Conservation (phyloP, 2,113 vertebrate genomes). For the Potamarius usumacintae region DNA sequence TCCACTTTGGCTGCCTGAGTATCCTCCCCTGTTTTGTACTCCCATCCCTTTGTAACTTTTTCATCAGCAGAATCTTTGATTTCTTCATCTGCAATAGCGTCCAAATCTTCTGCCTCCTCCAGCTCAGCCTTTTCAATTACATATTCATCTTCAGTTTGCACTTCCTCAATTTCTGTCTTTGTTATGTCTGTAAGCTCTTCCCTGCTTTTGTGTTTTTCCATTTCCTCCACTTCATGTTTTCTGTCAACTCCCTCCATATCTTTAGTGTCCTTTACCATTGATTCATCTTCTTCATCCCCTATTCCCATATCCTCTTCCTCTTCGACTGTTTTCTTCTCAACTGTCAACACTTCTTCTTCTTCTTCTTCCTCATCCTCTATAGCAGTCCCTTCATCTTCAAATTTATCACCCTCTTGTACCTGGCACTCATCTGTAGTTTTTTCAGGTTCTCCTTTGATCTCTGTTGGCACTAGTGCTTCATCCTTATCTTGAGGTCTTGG, state of each 20-base stretch:
- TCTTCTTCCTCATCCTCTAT: slow-evolving; percentile 71
- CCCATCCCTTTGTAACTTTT: slow-evolving; percentile 44
- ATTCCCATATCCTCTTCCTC: slow-evolving; percentile 74
- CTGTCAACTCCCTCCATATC: slow-evolving; percentile 73
- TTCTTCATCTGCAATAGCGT: slow-evolving; percentile 74
- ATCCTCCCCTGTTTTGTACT: slow-evolving; percentile 53
- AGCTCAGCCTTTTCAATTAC: slow-evolving; percentile 87
- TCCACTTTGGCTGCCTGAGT: slow-evolving; percentile 61
- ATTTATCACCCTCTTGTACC: slow-evolving; percentile 64
- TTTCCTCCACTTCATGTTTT: slow-evolving; percentile 78
- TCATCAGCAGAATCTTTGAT: slow-evolving; percentile 66
- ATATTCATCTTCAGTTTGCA: slow-evolving; percentile 74
- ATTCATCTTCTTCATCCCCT: slow-evolving; percentile 68
- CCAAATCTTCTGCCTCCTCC: slow-evolving; percentile 85
- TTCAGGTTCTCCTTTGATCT: slow-evolving; percentile 62
- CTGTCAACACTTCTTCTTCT: slow-evolving; percentile 59
- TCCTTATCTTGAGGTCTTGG: slow-evolving; percentile 62
- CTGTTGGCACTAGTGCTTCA: slow-evolving; percentile 48
- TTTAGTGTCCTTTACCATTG: slow-evolving; percentile 63
- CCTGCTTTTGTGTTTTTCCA: slow-evolving; percentile 69
- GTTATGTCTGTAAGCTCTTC: slow-evolving; percentile 59
- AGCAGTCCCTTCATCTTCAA: slow-evolving; percentile 71
- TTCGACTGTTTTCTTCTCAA: slow-evolving; percentile 54
- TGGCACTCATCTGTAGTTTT: slow-evolving; percentile 51
- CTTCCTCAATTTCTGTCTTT: slow-evolving; percentile 68